Base-by-base conservation (phyloP, 2,888 invertebrate genomes). In the Creontiades dilutus region DNA sequence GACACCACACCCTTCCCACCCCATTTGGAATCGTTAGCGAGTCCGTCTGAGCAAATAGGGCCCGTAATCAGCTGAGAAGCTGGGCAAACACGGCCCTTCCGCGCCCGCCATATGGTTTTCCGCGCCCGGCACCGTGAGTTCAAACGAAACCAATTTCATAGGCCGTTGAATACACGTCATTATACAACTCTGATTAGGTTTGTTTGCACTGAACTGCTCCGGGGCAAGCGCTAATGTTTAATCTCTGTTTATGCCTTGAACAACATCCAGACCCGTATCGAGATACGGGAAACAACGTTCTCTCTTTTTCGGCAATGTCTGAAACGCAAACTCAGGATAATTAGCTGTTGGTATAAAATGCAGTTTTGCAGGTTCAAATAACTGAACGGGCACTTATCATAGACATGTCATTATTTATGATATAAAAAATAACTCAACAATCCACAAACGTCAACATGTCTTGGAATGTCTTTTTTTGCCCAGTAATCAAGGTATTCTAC, bases 101-200 rank as follows among this genome's bases (percentile, higher is more conserved):
- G 55, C 85, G 12, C 68, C 46, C 14, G 48, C 46, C 76, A 76
- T 86, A 86, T 86, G 75, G 48, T 85, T 47, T 61, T 76, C 76
- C 75, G 27, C 37, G 47, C 46, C 85, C 37, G 55, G 14, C 19
- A 37, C 28, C 61, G 37, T n/a, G 37, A 61, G 85, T 68, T 88
- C 88, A 88, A 88, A 88, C 88, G 88, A 88, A 88, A 88, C 88
- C 88, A 88, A 88, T 88, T 88, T 88, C 88, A 88, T 80, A 87
- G 88, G 61, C 88, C 88, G 88, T 52, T 88, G 88, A 37, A 57
- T 80, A 88, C 88, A 88, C 88, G 88, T 88, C 88, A 88, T 88
- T 88, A 88, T 88, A 88, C 80, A 80, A 88, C 88, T 88, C 88
- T 88, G 88, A 88, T 88, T 88, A 88, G 88, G 88, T 88, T 88